Conservation (phyloP, 2,113 vertebrate genomes). For the Seriola dumerili region DNA sequence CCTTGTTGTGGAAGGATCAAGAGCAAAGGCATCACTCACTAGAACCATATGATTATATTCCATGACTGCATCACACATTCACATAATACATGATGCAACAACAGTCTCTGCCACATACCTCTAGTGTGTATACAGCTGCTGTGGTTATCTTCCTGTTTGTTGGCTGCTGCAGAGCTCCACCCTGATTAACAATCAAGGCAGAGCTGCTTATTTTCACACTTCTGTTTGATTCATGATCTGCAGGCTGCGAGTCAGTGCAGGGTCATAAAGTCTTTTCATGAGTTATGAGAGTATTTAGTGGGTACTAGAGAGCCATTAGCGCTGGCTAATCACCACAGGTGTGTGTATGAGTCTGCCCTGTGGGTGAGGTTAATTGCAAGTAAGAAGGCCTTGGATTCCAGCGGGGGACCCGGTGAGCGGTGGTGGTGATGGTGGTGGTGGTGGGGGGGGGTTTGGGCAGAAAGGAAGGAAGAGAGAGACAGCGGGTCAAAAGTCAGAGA, state of each 20-base stretch:
- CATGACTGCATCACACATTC: background rate
- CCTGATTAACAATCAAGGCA: constrained; percentile 66
- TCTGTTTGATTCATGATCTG: constrained; percentile 64
- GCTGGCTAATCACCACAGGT: constrained; percentile 70
- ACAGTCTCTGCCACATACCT: constrained; percentile 15
- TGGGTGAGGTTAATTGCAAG: constrained; percentile 82
- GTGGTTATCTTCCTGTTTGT: constrained; percentile 19
- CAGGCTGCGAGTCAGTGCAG: constrained; percentile 55
- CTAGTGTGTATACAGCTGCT: background rate
- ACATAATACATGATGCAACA: constrained; percentile 17
- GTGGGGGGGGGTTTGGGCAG: background rate
- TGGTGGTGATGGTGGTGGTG: constrained; percentile 6
- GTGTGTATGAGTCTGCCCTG: constrained; percentile 59
- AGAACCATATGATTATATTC: no score
- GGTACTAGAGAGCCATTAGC: constrained; percentile 70
- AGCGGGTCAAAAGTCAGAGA: constrained; percentile 43
- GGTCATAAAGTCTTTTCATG: constrained; percentile 71
- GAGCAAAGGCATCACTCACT: no score
- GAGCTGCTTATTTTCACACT: constrained; percentile 63
- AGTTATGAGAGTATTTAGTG: constrained; percentile 77
- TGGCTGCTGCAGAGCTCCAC: constrained; percentile 23
- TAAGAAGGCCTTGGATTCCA: constrained; percentile 62
- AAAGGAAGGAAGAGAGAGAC: constrained; percentile 23
- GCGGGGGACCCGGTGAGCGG: constrained; percentile 21
- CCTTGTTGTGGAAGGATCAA: no score